Evolutionary conservation across 30 jellyfish, hydroid and myxozoan genomes (phyloP).

Genomic region (Aurelia aurita complex sp. Pacific): DNA sequence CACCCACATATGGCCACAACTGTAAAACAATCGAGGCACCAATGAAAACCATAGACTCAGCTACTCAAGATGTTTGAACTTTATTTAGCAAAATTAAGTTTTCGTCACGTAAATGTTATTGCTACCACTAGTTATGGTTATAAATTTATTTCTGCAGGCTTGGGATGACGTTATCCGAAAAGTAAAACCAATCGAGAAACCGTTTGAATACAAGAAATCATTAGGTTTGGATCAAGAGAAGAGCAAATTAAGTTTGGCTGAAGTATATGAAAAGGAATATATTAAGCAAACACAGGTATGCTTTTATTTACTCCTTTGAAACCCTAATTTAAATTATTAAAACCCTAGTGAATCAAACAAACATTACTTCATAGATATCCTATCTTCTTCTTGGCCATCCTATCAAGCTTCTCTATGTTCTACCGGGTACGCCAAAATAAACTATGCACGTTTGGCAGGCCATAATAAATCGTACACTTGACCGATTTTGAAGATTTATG

Average conservation of each 20-base stretch:
- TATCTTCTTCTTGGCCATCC: not conserved
- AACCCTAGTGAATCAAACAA: not conserved
- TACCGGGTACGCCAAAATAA: no score
- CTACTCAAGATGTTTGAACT: no score
- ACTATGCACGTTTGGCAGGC: no score
- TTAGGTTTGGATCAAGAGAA: conserved; percentile 80
- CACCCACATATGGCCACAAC: no score
- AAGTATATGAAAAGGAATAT: conserved; percentile 94
- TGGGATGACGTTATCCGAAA: conserved; percentile 99
- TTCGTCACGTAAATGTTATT: no score
- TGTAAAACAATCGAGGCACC: no score
- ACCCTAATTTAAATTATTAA: not conserved
- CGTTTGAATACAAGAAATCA: conserved; percentile 80
- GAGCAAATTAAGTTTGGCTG: conserved; percentile 93
- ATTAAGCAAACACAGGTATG: conserved; percentile 88
- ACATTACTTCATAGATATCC: not conserved
- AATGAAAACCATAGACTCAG: no score
- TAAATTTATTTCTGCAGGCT: conserved; percentile 58
- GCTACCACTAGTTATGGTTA: no score
- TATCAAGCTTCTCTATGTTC: no score
- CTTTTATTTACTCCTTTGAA: not conserved
- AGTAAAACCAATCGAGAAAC: conserved; percentile 79
- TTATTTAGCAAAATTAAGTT: no score
- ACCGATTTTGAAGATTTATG: no score
- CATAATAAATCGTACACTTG: no score